Percentiles rank a stretch among this genome's conserved stretches.
These are phyloP conservation scores for Sebastes paucispinis DNA, from an alignment of 2,797 vertebrate species.

Conservation along the genomic window DNA sequence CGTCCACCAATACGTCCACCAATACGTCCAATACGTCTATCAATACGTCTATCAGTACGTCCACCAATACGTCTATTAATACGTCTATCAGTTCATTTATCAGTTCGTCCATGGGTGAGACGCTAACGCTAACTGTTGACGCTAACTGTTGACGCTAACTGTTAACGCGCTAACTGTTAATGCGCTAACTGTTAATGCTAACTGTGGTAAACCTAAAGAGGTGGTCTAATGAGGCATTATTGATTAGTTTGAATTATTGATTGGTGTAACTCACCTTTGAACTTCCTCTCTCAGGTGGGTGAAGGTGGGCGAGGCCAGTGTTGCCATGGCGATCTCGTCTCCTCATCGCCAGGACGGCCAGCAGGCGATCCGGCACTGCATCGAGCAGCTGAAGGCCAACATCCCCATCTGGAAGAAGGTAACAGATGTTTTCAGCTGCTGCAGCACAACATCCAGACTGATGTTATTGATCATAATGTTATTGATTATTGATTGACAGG, in stretches of 20 bases:
- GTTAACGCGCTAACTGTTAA: background rate
- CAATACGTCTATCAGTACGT: no score
- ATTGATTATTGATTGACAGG: background rate
- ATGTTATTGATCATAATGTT: background rate
- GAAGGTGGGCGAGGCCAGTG: constrained; percentile 89
- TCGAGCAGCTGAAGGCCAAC: constrained; percentile 86
- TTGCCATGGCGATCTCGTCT: constrained; percentile 90
- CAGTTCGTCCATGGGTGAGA: background rate
- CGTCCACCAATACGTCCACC: no score
- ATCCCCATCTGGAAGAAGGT: constrained; percentile 97
- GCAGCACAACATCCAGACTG: background rate
- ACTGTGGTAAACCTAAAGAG: background rate
- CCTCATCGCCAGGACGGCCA: constrained; percentile 88
- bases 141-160: background rate
- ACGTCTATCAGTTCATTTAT: background rate
- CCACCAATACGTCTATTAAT: rapidly evolving
- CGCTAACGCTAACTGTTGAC: background rate
- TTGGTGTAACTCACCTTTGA: background rate
- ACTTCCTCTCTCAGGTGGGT: constrained; percentile 73
- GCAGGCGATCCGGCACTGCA: constrained; percentile 86
- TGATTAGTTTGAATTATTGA: background rate
- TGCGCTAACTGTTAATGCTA: background rate
- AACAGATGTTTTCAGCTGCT: background rate
- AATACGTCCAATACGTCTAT: no score
- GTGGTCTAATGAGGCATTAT: background rate